Base-by-base conservation (phyloP, 2,797 vertebrate species). In the Lophotriccus pileatus region DNA sequence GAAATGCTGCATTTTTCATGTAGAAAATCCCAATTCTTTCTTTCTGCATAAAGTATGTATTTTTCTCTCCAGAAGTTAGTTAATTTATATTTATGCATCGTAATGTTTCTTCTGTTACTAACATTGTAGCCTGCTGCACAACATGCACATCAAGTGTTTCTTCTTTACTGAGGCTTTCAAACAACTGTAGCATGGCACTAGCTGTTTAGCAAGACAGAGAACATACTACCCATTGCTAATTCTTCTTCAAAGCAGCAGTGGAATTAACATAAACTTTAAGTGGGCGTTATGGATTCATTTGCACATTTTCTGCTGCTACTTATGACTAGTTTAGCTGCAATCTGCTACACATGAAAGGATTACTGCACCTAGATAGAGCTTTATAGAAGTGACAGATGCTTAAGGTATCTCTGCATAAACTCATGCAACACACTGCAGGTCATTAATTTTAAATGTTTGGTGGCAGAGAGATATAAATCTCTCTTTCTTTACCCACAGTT, bases 231-330 rank as follows among this genome's bases (percentile, higher is more conserved):
- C 53, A 28, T 89, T 91, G 34, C 37, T 63, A 89, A 81, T 95
- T 92, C 77, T 86, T 43, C 69, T 82, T 94, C 77, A 94, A 93
- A 95, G 75, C 14, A 7, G 88, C 53, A 69, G 76, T 5, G 87
- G 55, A 90, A 49, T 79, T 91, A 89, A 44, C 60, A 87, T 62
- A 75, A 80, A 37, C 55, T 96, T 67, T 68, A 77, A 83, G 94
- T 91, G 72, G 89, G 91, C 0, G 53, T 92, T 75, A 49, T 64
- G 60, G 92, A 86, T 95, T 87, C 67, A 92, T 96, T 93, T 93
- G 87, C 84, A 97, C 78, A 94, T 95, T 92, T 96, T 83, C 72
- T 91, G 79, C 68, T 89, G 49, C 68, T 89, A 56, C 50, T 69
- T 67, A 25, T 93, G 87, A 87, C 73, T 95, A 58, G 43, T 70